Conservation (phyloP, 37 sponge, comb jelly and placozoan species). For the Mnemiopsis leidyi region DNA sequence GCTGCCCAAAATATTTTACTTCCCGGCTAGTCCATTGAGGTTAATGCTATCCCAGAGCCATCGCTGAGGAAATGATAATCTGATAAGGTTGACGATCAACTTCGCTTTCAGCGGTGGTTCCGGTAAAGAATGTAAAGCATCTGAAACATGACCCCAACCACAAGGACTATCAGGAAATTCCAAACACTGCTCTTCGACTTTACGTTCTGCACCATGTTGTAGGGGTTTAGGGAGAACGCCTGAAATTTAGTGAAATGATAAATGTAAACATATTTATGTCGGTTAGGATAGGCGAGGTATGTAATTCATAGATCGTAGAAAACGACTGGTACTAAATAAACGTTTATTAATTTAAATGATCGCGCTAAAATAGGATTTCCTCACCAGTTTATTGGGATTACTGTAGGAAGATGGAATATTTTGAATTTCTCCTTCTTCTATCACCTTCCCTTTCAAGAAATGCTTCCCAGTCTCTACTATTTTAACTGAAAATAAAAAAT, state of each 20-base stretch:
- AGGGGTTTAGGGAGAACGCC: neutral
- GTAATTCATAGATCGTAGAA: too few relatives aligned
- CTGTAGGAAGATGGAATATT: conserved; percentile 32
- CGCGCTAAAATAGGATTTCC: neutral
- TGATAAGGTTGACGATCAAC: too few relatives aligned
- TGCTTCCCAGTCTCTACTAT: conserved; percentile 84
- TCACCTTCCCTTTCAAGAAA: conserved; percentile 72
- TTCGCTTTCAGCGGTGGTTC: neutral
- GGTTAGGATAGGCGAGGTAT: too few relatives aligned
- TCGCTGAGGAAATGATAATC: too few relatives aligned
- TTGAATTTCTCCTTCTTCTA: neutral
- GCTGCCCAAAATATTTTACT: too few relatives aligned
- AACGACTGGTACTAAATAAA: too few relatives aligned
- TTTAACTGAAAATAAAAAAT: too few relatives aligned
- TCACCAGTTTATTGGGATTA: conserved; percentile 26
- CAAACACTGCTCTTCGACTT: neutral
- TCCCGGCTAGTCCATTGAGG: too few relatives aligned
- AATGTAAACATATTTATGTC: too few relatives aligned
- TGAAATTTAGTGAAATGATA: too few relatives aligned
- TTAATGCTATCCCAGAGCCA: too few relatives aligned
- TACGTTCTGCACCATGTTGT: conserved; percentile 8
- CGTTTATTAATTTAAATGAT: too few relatives aligned
- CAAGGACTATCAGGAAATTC: neutral
- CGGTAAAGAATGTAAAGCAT: neutral
- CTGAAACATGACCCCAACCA: neutral